Conservation (phyloP, 1,140 invertebrate genomes). For the Lamellibrachia luymesi region DNA sequence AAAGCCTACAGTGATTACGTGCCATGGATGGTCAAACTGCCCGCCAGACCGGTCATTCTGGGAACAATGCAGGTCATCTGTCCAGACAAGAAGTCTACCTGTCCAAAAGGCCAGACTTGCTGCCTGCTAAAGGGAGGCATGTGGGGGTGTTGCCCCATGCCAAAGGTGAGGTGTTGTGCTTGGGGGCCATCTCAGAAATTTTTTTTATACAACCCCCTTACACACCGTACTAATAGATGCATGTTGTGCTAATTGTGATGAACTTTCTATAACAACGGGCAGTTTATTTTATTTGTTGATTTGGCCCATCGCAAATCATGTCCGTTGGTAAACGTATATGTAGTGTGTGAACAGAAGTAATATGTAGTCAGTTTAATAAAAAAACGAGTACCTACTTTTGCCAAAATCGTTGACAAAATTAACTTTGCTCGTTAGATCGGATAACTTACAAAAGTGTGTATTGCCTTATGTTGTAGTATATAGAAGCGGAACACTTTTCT, state of each 20-base stretch:
- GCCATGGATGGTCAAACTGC: background rate
- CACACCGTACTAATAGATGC: background rate
- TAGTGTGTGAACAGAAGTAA: too few relatives aligned
- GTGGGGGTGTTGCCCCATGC: constrained; percentile 39
- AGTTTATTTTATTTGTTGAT: too few relatives aligned
- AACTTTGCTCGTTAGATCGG: too few relatives aligned
- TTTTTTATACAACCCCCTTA: background rate
- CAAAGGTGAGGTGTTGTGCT: constrained; percentile 25
- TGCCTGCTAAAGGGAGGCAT: constrained; percentile 31
- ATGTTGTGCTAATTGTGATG: background rate
- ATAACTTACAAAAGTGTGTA: too few relatives aligned
- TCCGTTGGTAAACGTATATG: too few relatives aligned
- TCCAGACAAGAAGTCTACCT: constrained; percentile 24
- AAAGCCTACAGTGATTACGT: background rate
- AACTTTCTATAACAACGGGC: too few relatives aligned
- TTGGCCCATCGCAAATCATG: too few relatives aligned
- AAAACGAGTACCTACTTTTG: too few relatives aligned
- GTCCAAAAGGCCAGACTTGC: constrained; percentile 36
- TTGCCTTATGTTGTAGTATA: too few relatives aligned
- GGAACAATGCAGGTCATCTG: background rate
- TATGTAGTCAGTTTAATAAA: too few relatives aligned
- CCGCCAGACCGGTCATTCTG: background rate
- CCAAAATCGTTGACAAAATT: too few relatives aligned
- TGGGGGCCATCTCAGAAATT: background rate
- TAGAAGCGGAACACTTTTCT: too few relatives aligned